These are phyloP conservation scores for Rambutsinella grinnellia DNA, from an alignment of 2,888 invertebrate genomes.

Conservation along the genomic window DNA sequence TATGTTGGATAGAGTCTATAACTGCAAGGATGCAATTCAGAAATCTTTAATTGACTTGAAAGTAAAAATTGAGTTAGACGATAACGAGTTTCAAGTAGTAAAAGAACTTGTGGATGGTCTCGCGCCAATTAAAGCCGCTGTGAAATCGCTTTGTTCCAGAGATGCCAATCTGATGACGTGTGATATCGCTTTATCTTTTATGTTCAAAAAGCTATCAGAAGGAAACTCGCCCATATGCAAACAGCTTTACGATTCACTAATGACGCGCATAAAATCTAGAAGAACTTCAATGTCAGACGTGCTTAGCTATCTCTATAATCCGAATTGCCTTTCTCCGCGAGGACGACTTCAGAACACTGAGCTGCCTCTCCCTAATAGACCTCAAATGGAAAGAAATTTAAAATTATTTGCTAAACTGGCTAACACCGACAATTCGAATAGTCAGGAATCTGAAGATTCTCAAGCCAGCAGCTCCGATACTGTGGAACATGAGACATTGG, in stretches of 20 bases:
- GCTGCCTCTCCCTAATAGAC: too few species aligned
- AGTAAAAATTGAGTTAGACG: neutral
- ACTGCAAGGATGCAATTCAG: neutral
- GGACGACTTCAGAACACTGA: too few species aligned
- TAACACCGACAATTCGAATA: too few species aligned
- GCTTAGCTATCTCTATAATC: neutral
- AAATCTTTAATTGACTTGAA: conserved; percentile 14
- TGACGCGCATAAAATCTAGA: neutral
- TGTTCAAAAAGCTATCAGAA: neutral
- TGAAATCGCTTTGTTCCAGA: conserved; percentile 19
- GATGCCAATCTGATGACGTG: conserved; percentile 16
- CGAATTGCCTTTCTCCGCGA: too few species aligned
- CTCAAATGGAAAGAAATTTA: too few species aligned
- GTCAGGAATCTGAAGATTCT: too few species aligned
- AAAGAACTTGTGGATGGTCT: conserved; percentile 6
- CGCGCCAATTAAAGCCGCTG: conserved; percentile 5
- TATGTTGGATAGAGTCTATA: conserved; percentile 19
- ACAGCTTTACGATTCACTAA: conserved; percentile 6
- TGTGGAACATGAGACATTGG: too few species aligned
- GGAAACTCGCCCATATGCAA: neutral
- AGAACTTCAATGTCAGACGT: neutral
- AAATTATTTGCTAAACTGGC: too few species aligned
- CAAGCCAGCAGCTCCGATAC: too few species aligned
- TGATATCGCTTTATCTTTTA: conserved; percentile 21
- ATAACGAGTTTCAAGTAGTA: neutral